These are phyloP conservation scores for Notamacropus eugenii DNA, from an alignment of 2,797 vertebrate genomes.

Conservation along the genomic window DNA sequence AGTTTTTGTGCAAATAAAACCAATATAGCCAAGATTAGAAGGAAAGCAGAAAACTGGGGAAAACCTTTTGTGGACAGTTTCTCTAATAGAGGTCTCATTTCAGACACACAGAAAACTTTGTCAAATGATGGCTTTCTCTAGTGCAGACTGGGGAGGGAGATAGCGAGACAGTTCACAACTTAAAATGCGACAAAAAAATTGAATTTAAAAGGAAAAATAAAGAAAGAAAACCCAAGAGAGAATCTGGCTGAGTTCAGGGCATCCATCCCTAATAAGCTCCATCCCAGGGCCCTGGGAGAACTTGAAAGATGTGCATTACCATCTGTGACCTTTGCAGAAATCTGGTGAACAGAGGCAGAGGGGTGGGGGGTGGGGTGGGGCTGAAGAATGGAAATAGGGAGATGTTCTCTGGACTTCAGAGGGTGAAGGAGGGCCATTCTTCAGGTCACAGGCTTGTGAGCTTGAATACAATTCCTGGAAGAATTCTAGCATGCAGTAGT, in stretches of 20 bases:
- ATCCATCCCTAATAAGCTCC: not conserved
- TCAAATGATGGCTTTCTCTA: not conserved
- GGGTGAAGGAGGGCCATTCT: not conserved
- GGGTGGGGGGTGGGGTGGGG: too few relatives aligned
- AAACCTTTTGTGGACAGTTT: not conserved
- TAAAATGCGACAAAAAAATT: not conserved
- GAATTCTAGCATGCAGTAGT: not conserved
- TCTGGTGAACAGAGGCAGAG: not conserved
- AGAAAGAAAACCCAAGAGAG: not conserved
- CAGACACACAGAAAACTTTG: not conserved
- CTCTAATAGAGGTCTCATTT: not conserved
- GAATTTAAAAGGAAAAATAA: not conserved
- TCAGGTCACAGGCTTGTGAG: not conserved
- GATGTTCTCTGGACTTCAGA: not conserved
- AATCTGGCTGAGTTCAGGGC: not conserved
- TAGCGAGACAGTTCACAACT: not conserved
- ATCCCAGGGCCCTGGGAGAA: not conserved
- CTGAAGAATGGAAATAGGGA: not conserved
- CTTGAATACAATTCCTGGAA: not conserved
- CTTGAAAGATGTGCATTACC: not conserved
- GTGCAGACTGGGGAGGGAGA: not conserved
- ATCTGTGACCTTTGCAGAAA: not conserved
- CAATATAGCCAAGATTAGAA: not conserved
- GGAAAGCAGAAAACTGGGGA: not conserved
- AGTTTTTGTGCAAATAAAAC: not conserved